These are phyloP conservation scores for Scaptodrosophila lebanonensis DNA, from an alignment of 1,140 invertebrate genomes.

Conservation along the genomic window DNA sequence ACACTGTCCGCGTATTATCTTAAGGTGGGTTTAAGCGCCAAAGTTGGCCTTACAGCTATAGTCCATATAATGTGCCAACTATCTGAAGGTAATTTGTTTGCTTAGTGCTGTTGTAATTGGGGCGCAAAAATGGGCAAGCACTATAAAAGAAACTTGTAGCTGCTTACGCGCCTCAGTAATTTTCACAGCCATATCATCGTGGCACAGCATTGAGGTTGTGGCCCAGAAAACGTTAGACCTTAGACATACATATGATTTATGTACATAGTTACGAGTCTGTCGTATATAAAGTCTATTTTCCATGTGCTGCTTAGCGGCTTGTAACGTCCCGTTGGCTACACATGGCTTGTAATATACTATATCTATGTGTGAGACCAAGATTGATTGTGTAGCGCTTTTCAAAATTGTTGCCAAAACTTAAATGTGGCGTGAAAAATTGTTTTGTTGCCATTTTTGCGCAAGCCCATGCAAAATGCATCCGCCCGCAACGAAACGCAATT, in stretches of 20 bases:
- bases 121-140: slow-evolving; percentile 18
- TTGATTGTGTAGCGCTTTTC: slow-evolving; percentile 10
- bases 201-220: slow-evolving; percentile 6
- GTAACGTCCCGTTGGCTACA: neutral
- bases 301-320: no score
- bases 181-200: slow-evolving; percentile 1
- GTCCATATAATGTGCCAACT: slow-evolving; percentile 1
- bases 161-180: slow-evolving; percentile 17
- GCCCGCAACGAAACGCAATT: slow-evolving; percentile 3
- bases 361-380: no score
- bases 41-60: slow-evolving; percentile 2
- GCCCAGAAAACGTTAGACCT: neutral
- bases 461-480: neutral
- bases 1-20: no score
- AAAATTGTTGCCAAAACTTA: slow-evolving; percentile 20
- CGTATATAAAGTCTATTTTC: no score
- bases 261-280: no score
- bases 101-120: slow-evolving; percentile 25
- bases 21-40: neutral
- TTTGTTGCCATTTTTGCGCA: slow-evolving; percentile 20
- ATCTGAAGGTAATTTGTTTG: slow-evolving; percentile 14
- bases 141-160: slow-evolving; percentile 8
- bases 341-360: slow-evolving; percentile 27
- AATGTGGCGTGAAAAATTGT: slow-evolving; percentile 39
- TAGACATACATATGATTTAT: neutral